Evolutionary conservation across 2,888 invertebrate genomes (phyloP).

Genomic region (Eristalis intricaria): DNA sequence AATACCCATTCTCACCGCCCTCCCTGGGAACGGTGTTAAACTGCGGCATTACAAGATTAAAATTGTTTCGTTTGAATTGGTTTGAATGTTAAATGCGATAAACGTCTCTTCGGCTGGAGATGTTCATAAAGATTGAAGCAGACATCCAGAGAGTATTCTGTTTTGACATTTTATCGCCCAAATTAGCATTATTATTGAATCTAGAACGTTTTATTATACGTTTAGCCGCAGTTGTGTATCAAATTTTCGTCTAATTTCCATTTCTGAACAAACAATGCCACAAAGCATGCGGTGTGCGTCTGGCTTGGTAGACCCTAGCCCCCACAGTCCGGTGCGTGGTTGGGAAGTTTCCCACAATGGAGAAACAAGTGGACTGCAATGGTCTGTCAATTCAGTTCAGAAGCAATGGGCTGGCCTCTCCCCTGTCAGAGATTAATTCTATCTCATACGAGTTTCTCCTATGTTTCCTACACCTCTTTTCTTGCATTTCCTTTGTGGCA

Average conservation of each 20-base stretch:
- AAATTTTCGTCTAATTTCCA: constrained; percentile 42
- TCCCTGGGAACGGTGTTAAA: not conserved
- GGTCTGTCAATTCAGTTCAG: constrained; percentile 36
- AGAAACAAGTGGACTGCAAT: constrained; percentile 43
- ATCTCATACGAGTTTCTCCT: constrained; percentile 20
- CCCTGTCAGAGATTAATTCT: constrained; percentile 36
- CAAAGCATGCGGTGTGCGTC: constrained; percentile 19
- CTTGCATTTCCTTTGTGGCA: not conserved
- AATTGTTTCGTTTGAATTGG: not conserved
- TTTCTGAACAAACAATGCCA: constrained; percentile 38
- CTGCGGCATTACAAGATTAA: not conserved
- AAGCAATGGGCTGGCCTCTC: constrained; percentile 30
- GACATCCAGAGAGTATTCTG: not conserved
- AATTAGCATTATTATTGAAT: constrained; percentile 43
- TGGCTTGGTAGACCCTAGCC: not conserved
- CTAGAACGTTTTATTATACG: constrained; percentile 45
- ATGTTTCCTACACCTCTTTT: not conserved
- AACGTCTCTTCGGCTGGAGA: not conserved
- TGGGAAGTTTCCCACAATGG: constrained; percentile 57
- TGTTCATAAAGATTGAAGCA: not conserved
- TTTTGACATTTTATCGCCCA: constrained; percentile 13
- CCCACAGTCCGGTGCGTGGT: constrained; percentile 9
- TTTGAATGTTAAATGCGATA: constrained; percentile 1
- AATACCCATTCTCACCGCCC: not conserved
- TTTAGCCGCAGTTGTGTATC: not conserved